Percentiles rank a stretch among this genome's conserved stretches.
phyloP scores from a whole-genome alignment of 2,113 vertebrate species.

The Salvelinus fontinalis region DNA sequence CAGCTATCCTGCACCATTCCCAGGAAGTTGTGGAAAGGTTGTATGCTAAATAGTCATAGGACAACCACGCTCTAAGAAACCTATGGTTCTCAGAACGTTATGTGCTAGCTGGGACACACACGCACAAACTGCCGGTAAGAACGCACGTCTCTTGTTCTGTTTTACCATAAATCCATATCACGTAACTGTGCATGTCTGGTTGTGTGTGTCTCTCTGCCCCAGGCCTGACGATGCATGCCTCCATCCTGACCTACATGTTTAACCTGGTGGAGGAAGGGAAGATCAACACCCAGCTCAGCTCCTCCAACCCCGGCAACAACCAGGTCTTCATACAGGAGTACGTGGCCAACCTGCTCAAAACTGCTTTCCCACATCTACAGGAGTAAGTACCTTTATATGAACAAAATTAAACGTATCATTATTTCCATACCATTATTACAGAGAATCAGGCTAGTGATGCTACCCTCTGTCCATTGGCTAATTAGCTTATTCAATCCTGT shows the following conservation, averaged over 20 bases:
- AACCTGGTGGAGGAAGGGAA: conserved; percentile 98
- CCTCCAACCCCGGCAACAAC: conserved; percentile 84
- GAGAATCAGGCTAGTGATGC: too few relatives aligned
- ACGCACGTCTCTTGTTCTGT: background rate
- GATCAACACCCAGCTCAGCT: conserved; percentile 88
- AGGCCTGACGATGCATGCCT: conserved; percentile 99
- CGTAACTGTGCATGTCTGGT: background rate
- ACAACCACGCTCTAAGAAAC: too few relatives aligned
- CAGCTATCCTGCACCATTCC: too few relatives aligned
- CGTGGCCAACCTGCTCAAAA: conserved; percentile 97
- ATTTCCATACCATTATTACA: too few relatives aligned
- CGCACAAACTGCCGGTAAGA: background rate
- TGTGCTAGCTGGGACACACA: too few relatives aligned
- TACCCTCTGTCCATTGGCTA: too few relatives aligned
- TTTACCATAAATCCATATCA: too few relatives aligned
- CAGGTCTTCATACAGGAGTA: conserved; percentile 97
- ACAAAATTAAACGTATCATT: too few relatives aligned
- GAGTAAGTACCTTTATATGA: conserved; percentile 79
- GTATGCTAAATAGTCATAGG: too few relatives aligned
- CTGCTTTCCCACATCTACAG: conserved; percentile 96
- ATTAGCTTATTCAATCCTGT: too few relatives aligned
- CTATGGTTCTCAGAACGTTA: too few relatives aligned
- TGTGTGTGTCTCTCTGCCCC: conserved; percentile 7
- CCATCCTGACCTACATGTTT: conserved; percentile 99
- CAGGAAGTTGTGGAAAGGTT: too few relatives aligned